Evolutionary conservation across 2,113 vertebrate genomes (phyloP), one percentile per base, ranked within the genome.

Genomic region (Uria lomvia): DNA sequence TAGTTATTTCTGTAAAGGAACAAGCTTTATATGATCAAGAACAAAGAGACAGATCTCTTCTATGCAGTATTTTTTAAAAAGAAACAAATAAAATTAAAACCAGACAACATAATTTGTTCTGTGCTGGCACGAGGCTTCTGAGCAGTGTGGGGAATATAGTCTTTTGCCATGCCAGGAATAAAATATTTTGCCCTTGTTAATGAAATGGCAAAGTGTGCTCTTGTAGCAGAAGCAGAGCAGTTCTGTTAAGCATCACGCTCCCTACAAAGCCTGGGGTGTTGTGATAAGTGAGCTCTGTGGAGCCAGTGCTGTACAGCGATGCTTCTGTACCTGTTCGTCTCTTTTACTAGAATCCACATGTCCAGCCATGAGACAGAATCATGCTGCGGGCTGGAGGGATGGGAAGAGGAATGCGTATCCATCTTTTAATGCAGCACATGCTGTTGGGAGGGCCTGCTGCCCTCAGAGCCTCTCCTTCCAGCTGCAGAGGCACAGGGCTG

Each of bases 261-360:
- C 49, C 20, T 53, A 15, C 4, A 26, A 27, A 76, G 43, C 2
- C 0, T 5, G 15, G 21, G 20, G 56, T 21, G 34, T n/a, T 34
- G 63, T 21, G 65, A 3, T 17, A 24, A 19, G 45, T 5, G 78
- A 92, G 45, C 50, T 74, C 45, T 88, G 52, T 56, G 32, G 74
- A 71, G 65, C 22, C 68, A 42, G 49, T 2, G 1, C 32, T 22
- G 42, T 9, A 3, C 5, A 5, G 80, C 76, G 49, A 26, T 72
- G 21, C 62, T 3, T 88, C 52, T 55, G 53, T 50, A 40, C 12
- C 3, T 8, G 2, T 40, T 66, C 0, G 0, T 34, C 22, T 73
- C 11, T 34, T 24, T 34, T 30, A 10, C 20, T 8, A 13, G 59
- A 56, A 26, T 22, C 40, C 9, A 8, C 5, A 1, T 3, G 15